Percentiles rank a stretch among this genome's conserved stretches.
Conservation (phyloP, 2,113 vertebrate genomes). For the Ascaphus truei region DNA sequence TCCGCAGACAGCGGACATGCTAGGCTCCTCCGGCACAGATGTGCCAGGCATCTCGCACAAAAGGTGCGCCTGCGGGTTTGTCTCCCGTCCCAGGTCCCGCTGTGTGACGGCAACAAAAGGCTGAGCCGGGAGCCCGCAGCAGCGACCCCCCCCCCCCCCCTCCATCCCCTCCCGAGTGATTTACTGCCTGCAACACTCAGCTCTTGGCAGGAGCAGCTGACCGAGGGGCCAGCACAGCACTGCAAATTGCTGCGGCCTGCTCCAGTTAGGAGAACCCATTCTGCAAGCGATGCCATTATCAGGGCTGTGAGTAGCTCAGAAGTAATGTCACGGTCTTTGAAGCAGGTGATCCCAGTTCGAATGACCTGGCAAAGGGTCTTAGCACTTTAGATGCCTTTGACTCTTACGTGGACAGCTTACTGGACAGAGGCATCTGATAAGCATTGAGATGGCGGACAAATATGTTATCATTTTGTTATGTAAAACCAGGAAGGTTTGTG, state of each 20-base stretch:
- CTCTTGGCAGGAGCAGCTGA: constrained; percentile 54
- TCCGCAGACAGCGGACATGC: constrained; percentile 50
- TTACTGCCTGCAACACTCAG: constrained; percentile 51
- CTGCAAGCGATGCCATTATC: not conserved
- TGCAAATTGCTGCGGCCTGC: not conserved
- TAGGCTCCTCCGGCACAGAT: constrained; percentile 47
- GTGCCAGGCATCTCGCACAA: constrained; percentile 48
- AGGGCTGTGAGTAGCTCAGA: too few species aligned
- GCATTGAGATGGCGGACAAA: too few species aligned
- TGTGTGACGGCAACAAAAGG: constrained; percentile 59
- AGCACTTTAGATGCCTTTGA: too few species aligned
- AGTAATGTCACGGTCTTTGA: too few species aligned
- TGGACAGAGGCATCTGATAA: too few species aligned
- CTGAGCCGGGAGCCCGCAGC: constrained; percentile 51
- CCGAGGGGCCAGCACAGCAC: not conserved
- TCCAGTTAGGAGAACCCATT: not conserved
- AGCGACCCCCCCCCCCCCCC: constrained; percentile 40
- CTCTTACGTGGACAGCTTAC: too few species aligned
- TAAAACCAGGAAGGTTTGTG: too few species aligned
- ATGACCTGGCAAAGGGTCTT: too few species aligned
- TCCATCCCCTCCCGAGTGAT: constrained; percentile 52
- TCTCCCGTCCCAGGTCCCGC: constrained; percentile 48
- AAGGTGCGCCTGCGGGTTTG: constrained; percentile 52
- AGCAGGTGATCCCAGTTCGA: too few species aligned
- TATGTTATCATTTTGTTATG: too few species aligned